Conservation (phyloP, 2,888 invertebrate species). For the Teinopalpus imperialis region DNA sequence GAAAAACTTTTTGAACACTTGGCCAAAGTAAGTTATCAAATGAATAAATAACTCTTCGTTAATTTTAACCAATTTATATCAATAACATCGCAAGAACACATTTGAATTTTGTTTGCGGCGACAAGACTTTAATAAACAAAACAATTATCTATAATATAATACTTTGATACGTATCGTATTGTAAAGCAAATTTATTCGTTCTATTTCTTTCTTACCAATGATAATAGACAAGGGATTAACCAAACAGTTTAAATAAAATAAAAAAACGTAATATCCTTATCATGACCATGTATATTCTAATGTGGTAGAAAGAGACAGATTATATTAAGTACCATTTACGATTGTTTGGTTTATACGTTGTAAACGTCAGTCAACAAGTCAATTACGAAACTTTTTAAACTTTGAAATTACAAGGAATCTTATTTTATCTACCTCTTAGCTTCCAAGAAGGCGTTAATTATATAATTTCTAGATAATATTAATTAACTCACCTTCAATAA, state of each 20-base stretch:
- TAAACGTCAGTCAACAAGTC: conserved; percentile 68
- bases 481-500: conserved; percentile 69
- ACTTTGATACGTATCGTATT: conserved; percentile 21
- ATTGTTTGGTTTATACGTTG: conserved; percentile 37
- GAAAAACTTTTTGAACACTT: conserved; percentile 53
- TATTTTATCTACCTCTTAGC: conserved; percentile 1
- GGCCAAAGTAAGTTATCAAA: conserved; percentile 32
- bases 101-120: conserved; percentile 17
- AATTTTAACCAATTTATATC: conserved; percentile 19
- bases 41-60: conserved; percentile 32
- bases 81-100: conserved; percentile 18
- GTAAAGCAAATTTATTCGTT: conserved; percentile 18
- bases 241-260: conserved; percentile 22
- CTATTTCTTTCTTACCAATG: conserved; percentile 26
- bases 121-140: conserved; percentile 22
- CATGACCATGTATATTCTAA: conserved; percentile 1
- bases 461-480: conserved; percentile 24
- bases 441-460: conserved; percentile 6
- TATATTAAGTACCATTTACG: conserved; percentile 3
- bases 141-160: conserved; percentile 21
- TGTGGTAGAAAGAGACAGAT: conserved; percentile 17
- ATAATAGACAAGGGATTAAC: conserved; percentile 22
- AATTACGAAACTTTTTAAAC: conserved; percentile 64
- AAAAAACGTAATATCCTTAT: conserved; percentile 19
- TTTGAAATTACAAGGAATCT: conserved; percentile 9